phyloP scores from a whole-genome alignment of 2,888 invertebrate species.

The Chalcosyrphus nemorum region DNA sequence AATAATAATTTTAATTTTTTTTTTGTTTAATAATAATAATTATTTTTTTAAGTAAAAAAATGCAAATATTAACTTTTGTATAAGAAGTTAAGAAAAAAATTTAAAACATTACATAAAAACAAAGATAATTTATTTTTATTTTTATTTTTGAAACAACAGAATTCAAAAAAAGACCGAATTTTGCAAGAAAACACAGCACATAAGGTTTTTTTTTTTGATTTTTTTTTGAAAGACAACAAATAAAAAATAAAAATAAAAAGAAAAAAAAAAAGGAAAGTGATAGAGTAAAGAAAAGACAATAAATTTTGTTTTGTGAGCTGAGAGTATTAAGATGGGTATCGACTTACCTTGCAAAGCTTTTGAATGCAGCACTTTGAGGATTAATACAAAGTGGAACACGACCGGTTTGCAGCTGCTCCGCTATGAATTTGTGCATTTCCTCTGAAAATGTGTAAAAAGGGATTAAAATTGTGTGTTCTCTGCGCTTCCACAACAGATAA shows the following conservation, averaged over 20 bases:
- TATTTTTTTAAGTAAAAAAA: conserved; percentile 20
- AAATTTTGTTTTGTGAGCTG: not conserved
- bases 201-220: conserved; percentile 13
- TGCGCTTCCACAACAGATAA: not conserved
- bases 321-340: not conserved
- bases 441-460: conserved; percentile 85
- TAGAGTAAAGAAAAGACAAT: conserved; percentile 22
- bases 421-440: conserved; percentile 99
- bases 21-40: conserved; percentile 57
- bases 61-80: not conserved
- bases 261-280: conserved; percentile 30
- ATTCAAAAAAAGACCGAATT: conserved; percentile 45
- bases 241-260: conserved; percentile 28
- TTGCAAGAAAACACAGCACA: conserved; percentile 65
- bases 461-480: not conserved
- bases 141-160: conserved; percentile 13
- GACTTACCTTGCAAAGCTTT: conserved; percentile 99
- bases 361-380: conserved; percentile 99
- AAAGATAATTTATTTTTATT: conserved; percentile 22
- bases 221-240: conserved; percentile 18
- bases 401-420: conserved; percentile 96
- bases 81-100: not conserved
- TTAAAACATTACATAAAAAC: conserved; percentile 38
- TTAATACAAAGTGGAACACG: conserved; percentile 99
- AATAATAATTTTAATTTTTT: conserved; percentile 77